phyloP scores from a whole-genome alignment of 1,140 invertebrate genomes.

The Eumaeus atala region DNA sequence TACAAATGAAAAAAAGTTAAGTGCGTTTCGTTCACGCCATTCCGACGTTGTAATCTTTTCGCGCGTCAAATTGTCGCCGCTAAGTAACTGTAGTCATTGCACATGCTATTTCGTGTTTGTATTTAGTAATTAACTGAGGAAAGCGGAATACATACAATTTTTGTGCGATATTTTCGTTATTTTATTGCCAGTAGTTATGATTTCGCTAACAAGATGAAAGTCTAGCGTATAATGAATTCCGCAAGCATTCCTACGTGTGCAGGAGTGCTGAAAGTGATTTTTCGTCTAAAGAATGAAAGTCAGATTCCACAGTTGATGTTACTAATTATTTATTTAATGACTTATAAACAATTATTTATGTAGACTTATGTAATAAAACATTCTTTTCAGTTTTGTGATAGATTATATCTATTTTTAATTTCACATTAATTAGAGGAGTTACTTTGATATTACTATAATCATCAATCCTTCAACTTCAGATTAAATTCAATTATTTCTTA shows the following conservation, averaged over 20 bases:
- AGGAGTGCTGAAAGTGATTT: slow-evolving; percentile 30
- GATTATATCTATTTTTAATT: background rate
- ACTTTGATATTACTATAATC: too few species aligned
- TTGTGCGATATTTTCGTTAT: slow-evolving; percentile 41
- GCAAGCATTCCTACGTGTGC: slow-evolving; percentile 34
- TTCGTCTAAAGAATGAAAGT: slow-evolving; percentile 30
- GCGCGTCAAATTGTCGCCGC: slow-evolving; percentile 28
- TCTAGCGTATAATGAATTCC: slow-evolving; percentile 35
- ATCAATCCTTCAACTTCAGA: too few species aligned
- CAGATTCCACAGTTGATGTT: slow-evolving; percentile 33
- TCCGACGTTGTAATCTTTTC: slow-evolving; percentile 47
- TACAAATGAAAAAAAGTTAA: slow-evolving; percentile 33
- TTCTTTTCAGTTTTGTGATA: background rate
- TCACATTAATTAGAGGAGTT: too few species aligned
- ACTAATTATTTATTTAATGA: slow-evolving; percentile 50
- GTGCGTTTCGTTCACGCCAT: slow-evolving; percentile 28
- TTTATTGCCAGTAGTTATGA: slow-evolving; percentile 31
- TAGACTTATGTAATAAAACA: background rate
- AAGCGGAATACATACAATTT: slow-evolving; percentile 55
- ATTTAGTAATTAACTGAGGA: slow-evolving; percentile 65
- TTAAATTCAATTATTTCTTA: too few species aligned
- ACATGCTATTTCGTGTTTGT: slow-evolving; percentile 63
- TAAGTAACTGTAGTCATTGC: slow-evolving; percentile 44
- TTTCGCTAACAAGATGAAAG: slow-evolving; percentile 61
- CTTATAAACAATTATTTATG: slow-evolving; percentile 29